Conservation (phyloP, 2,888 invertebrate genomes). For the Drosophila acutilabella region DNA sequence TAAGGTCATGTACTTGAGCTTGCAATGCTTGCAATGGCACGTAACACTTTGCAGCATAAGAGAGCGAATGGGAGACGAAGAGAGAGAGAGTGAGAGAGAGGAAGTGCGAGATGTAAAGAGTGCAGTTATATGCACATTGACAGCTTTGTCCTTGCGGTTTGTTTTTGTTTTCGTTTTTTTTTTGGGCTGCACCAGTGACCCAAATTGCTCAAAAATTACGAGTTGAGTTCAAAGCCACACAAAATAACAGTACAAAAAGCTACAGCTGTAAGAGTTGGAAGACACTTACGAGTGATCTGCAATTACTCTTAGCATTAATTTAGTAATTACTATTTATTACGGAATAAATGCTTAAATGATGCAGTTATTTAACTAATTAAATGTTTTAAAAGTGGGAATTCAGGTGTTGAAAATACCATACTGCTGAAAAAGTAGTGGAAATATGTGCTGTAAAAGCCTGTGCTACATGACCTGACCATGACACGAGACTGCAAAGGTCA, state of each 20-base stretch:
- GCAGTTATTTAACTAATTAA: no score
- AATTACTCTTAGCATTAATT: neutral
- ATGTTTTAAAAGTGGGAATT: no score
- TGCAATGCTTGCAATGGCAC: slow-evolving; percentile 65
- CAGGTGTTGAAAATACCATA: no score
- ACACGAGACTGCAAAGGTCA: slow-evolving; percentile 19
- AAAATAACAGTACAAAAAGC: slow-evolving; percentile 20
- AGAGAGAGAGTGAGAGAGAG: slow-evolving; percentile 8
- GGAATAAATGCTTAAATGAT: no score
- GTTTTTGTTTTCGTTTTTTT: slow-evolving; percentile 24
- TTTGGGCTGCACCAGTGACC: slow-evolving; percentile 66
- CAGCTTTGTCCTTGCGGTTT: slow-evolving; percentile 67
- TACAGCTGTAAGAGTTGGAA: slow-evolving; percentile 1
- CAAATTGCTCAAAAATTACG: slow-evolving; percentile 51
- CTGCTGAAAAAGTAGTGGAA: neutral
- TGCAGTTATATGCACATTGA: slow-evolving; percentile 54
- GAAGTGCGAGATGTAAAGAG: slow-evolving; percentile 15
- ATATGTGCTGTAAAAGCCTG: neutral
- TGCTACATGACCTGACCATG: slow-evolving; percentile 32
- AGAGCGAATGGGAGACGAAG: neutral
- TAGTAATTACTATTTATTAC: neutral
- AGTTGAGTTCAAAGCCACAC: slow-evolving; percentile 57
- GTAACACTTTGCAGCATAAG: slow-evolving; percentile 49
- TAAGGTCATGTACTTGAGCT: slow-evolving; percentile 81
- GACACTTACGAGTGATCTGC: neutral